Evolutionary conservation across 2,888 invertebrate species (phyloP).

Genomic region (Acrobeloides nanus): DNA sequence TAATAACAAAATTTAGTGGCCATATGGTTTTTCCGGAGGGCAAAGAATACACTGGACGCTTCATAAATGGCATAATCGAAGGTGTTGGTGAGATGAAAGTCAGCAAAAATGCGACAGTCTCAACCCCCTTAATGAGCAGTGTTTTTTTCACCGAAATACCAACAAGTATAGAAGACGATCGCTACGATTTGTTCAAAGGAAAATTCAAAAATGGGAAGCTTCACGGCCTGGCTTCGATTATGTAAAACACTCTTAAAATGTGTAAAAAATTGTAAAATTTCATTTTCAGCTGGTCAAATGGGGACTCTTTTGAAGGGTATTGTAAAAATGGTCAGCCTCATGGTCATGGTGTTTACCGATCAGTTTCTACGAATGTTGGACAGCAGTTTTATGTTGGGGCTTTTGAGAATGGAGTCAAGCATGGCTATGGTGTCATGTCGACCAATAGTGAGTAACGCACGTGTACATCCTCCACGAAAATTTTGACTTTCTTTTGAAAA

Average conservation of each 20-base stretch:
- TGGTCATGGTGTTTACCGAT: conserved; percentile 68
- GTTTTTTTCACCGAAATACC: conserved; percentile 19
- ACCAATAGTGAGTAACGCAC: conserved; percentile 16
- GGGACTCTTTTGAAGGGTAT: conserved; percentile 76
- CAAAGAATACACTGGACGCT: conserved; percentile 71
- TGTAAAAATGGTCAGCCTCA: conserved; percentile 76
- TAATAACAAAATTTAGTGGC: no score
- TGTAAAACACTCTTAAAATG: conserved; percentile 54
- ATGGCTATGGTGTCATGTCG: conserved; percentile 63
- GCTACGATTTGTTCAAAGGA: conserved; percentile 16
- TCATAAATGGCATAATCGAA: conserved; percentile 66
- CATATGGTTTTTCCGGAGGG: conserved; percentile 76
- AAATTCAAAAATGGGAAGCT: conserved; percentile 62
- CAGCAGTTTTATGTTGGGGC: conserved; percentile 72
- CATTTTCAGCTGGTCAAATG: conserved; percentile 63
- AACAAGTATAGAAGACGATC: background rate
- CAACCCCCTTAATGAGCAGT: conserved; percentile 19
- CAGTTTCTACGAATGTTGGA: conserved; percentile 6
- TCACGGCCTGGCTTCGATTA: conserved; percentile 72
- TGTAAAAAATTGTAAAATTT: conserved; percentile 1
- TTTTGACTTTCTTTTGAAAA: no score
- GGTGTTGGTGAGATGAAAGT: conserved; percentile 13
- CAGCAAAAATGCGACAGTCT: conserved; percentile 2
- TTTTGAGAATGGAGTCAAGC: conserved; percentile 70
- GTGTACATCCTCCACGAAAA: no score